Base-by-base conservation (phyloP, 1,140 invertebrate genomes). In the Bombus affinis region DNA sequence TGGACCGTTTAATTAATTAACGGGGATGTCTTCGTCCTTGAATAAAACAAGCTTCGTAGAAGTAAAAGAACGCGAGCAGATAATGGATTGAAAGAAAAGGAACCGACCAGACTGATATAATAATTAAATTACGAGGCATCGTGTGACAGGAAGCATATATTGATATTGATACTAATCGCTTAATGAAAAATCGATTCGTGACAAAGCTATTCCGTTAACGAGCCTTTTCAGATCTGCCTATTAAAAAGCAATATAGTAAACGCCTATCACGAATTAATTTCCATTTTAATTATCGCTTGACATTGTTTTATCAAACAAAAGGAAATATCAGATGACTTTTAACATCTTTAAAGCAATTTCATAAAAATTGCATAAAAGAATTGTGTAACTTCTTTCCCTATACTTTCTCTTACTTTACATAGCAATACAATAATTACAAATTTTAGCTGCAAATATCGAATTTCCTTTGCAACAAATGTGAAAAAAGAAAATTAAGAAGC, bases 131-230 rank as follows among this genome's bases (percentile, higher is more conserved):
- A 35, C 10, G 12, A 68, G 18, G 28, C 15, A 79, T 47, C 9
- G 39, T 65, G 22, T 47, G 32, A 28, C 42, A 9, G 0, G 5
- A 44, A 25, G 42, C 42, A 28, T n/a, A 62, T n/a, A 68, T 79
- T 22, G 47, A 65, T 32, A 78, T 44, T 66, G 59, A 78, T 35
- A 68, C 39, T 47, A 44, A 79, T 79, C 42, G 44, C 42, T 79
- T 79, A 68, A 68, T 79, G 77, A 79, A 79, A 79, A 68, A 79
- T 79, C 62, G 62, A 79, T 78, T 32, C 18, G 4, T 8, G 6
- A 25, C 28, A 1, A 78, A 18, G 13, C 59, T 42, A 13, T 12
- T 65, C 59, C 2, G 18, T 35, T 53, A 53, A 8, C 76, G 5
- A 62, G 2, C 10, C 8, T 6, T 42, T 72, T 42, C 18, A 3